Evolutionary conservation across 2,888 invertebrate species (phyloP).

Genomic region (Pelosia muscerda): DNA sequence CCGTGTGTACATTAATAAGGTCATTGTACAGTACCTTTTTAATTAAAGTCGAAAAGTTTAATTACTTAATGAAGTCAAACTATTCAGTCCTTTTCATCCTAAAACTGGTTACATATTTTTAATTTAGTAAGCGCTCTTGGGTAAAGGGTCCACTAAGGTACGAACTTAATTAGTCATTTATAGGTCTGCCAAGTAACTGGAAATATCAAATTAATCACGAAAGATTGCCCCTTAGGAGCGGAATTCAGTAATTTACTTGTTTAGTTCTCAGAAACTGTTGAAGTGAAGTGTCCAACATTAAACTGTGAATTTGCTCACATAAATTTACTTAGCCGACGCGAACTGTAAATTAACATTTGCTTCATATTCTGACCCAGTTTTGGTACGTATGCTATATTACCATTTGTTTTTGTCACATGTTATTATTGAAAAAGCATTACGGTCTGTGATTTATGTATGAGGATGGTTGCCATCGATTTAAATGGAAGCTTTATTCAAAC

Average conservation of each 20-base stretch:
- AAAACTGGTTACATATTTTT: background rate
- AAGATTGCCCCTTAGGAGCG: background rate
- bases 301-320: constrained; percentile 19
- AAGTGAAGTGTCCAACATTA: constrained; percentile 9
- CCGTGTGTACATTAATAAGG: no score
- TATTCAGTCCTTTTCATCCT: background rate
- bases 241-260: constrained; percentile 8
- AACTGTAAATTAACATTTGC: constrained; percentile 21
- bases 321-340: constrained; percentile 16
- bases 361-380: constrained; percentile 22
- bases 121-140: background rate
- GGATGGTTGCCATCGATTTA: constrained; percentile 1
- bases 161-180: background rate
- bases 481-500: background rate
- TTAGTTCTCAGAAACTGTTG: background rate
- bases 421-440: constrained; percentile 8
- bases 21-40: background rate
- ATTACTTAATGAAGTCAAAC: background rate
- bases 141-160: background rate
- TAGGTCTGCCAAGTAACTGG: background rate
- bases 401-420: constrained; percentile 10
- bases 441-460: background rate
- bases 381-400: constrained; percentile 7
- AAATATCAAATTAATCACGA: constrained; percentile 3
- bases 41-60: background rate